A percentile compares a stretch with the other conserved stretches of the same genome.
These are phyloP conservation scores for Poecilia picta DNA, from an alignment of 2,797 vertebrate genomes.

Conservation along the genomic window DNA sequence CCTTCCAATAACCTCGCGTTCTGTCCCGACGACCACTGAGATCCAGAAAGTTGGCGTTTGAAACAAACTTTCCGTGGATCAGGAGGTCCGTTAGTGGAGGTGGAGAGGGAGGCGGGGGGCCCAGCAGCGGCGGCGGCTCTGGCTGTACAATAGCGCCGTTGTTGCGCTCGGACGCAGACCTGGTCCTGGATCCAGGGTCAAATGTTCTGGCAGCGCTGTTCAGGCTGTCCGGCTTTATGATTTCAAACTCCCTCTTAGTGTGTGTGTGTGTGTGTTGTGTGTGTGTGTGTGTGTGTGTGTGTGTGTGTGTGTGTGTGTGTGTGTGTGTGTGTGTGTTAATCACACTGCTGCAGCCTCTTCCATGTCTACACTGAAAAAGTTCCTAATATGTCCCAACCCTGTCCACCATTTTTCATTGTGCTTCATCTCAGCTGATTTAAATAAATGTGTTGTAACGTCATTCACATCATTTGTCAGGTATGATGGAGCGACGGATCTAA, in stretches of 20 bases:
- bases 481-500: background rate
- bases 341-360: background rate
- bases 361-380: background rate
- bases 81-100: conserved; percentile 6
- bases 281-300: background rate
- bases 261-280: background rate
- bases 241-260: background rate
- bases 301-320: background rate
- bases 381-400: background rate
- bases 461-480: background rate
- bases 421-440: background rate
- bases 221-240: background rate
- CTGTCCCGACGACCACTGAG: background rate
- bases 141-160: conserved; percentile 22
- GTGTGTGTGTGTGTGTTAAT: background rate
- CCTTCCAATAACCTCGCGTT: background rate
- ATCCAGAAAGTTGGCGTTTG: background rate
- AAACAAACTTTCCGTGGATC: background rate
- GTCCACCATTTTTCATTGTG: background rate
- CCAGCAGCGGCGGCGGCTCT: background rate
- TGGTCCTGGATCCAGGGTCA: conserved; percentile 4
- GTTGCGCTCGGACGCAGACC: conserved; percentile 15
- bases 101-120: background rate
- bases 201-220: background rate
- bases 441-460: background rate